Evolutionary conservation across 2,797 vertebrate genomes (phyloP), one percentile per base, ranked within the genome.

Genomic region (Chaunax sp.): DNA sequence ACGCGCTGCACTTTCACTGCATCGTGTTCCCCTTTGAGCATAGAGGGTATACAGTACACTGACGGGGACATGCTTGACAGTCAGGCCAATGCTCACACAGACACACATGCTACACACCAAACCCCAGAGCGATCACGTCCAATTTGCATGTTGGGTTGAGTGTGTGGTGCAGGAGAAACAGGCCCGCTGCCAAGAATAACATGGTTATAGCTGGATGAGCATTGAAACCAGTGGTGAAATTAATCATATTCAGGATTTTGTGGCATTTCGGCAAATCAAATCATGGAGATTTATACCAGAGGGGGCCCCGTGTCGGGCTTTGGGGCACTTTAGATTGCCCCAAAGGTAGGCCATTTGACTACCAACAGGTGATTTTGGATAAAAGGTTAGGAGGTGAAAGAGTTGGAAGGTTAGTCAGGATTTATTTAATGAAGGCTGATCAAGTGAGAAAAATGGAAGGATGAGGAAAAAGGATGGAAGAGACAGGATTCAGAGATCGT

Each of bases 61-160:
- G 20, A 54, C 6, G 4, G 23, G 51, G 8, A 22, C 16, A 52
- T 11, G 37, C 26, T 26, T 22, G 14, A 26, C 33, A 37, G 37
- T 45, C 60, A 51, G 10, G 37, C 47, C 10, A 12, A 56, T 53
- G 7, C 52, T n/a, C 26, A 45, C 50, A 61, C 45, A 37, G 49
- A 23, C 46, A 41, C 47, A 25, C 26, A 8, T 40, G 50, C 69
- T 51, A 72, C 69, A 81, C 45, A 19, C 60, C 38, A 54, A 81
- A 72, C 26, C 74, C 72, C 78, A 67, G 7, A 77, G 75, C 67
- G 12, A 82, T 90, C 87, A 46, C 1, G 38, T 87, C 76, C 82
- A 88, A 86, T 89, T 90, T 85, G 67, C 72, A 75, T 60, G 77
- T 81, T 40, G 38, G 64, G 54, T 38, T 83, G 78, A 81, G 72